These are phyloP conservation scores for Aplysina aerophoba DNA, from an alignment of 37 sponge, comb jelly and placozoan genomes.

Conservation along the genomic window DNA sequence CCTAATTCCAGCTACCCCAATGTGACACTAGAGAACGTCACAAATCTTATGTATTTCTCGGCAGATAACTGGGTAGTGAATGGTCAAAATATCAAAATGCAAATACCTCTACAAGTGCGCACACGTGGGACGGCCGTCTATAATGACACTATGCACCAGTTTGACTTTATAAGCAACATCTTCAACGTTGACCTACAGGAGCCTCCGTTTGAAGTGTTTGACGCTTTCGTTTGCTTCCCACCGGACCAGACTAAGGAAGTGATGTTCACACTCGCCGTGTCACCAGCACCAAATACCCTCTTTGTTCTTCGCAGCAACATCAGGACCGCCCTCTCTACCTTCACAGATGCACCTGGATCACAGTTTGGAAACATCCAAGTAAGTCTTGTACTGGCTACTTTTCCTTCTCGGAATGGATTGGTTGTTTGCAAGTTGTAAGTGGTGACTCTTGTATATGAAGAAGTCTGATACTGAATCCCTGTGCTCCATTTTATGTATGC, in stretches of 20 bases:
- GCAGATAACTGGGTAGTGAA: background rate
- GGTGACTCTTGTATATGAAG: no score
- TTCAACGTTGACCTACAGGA: conserved; percentile 29
- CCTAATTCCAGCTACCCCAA: background rate
- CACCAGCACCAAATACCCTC: background rate
- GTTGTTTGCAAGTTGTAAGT: no score
- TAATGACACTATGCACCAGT: background rate
- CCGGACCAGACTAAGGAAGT: conserved; percentile 14
- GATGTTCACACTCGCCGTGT: conserved; percentile 22
- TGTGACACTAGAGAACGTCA: conserved; percentile 31
- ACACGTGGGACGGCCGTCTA: background rate
- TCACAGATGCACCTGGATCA: conserved; percentile 20
- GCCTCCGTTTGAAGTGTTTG: conserved; percentile 60
- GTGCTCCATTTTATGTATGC: no score
- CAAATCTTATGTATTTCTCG: conserved; percentile 59
- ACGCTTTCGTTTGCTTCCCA: conserved; percentile 32
- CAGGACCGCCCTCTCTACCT: conserved; percentile 8
- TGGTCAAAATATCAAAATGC: background rate
- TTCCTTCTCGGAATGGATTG: no score
- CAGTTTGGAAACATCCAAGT: conserved; percentile 58
- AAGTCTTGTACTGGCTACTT: no score
- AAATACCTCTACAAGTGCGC: background rate
- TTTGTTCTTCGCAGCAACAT: conserved; percentile 28
- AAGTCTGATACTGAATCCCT: no score
- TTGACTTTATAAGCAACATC: background rate